phyloP scores from a whole-genome alignment of 1,140 invertebrate genomes.

The Schlechtendalia chinensis region DNA sequence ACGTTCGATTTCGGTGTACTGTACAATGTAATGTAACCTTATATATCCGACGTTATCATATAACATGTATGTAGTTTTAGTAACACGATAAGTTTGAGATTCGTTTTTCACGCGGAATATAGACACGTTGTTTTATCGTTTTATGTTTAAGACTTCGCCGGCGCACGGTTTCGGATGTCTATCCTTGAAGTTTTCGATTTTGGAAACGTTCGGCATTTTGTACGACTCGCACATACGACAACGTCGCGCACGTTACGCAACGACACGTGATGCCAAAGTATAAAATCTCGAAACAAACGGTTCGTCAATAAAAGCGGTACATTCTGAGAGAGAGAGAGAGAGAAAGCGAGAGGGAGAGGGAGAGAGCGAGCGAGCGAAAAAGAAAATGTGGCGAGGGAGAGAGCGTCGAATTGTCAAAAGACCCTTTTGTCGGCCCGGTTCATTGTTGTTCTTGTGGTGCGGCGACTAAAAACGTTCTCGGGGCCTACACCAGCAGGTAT shows the following conservation, averaged over 20 bases:
- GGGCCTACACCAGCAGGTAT: background rate
- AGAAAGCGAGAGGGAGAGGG: background rate
- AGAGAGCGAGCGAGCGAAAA: background rate
- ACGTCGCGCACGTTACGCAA: background rate
- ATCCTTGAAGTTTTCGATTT: background rate
- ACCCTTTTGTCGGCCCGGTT: slow-evolving; percentile 3
- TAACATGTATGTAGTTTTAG: background rate
- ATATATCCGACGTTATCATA: too few species aligned
- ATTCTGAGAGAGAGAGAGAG: too few species aligned
- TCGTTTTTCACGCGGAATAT: background rate
- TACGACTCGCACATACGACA: background rate
- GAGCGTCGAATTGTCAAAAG: slow-evolving; percentile 16
- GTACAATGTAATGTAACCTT: too few species aligned
- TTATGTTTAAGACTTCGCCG: background rate
- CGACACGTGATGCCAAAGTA: too few species aligned
- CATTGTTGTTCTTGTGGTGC: background rate
- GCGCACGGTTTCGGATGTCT: background rate
- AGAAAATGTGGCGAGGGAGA: background rate
- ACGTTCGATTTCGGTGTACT: too few species aligned
- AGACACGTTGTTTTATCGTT: background rate
- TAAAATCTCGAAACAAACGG: background rate
- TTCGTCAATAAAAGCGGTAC: too few species aligned
- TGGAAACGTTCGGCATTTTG: too few species aligned
- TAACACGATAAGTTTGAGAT: background rate
- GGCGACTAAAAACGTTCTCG: background rate